A percentile compares a stretch with the other conserved stretches of the same genome.
Conservation (phyloP, 2,797 vertebrate genomes). For the Mormyrops attenuatus region DNA sequence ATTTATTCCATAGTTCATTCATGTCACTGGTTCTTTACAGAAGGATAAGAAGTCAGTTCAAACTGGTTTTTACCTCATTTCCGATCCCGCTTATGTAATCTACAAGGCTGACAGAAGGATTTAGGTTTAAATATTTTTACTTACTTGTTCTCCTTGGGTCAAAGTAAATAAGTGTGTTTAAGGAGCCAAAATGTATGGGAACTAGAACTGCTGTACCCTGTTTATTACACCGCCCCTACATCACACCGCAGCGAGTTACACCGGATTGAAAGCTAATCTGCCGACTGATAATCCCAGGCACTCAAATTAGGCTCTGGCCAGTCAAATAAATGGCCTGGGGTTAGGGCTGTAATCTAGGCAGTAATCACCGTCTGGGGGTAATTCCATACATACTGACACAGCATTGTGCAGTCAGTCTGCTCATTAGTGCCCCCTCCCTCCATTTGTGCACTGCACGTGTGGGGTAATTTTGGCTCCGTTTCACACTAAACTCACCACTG, state of each 20-base stretch:
- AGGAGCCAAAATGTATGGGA: background rate
- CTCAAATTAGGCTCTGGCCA: slow-evolving; percentile 26
- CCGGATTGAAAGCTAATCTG: slow-evolving; percentile 12
- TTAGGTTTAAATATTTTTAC: background rate
- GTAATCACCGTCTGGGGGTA: slow-evolving; percentile 29
- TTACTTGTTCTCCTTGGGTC: background rate
- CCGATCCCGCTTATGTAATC: background rate
- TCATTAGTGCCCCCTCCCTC: background rate
- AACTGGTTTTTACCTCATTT: background rate
- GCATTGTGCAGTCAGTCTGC: background rate
- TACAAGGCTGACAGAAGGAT: background rate
- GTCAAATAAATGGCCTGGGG: slow-evolving; percentile 17
- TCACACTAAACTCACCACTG: background rate
- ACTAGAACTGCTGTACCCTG: background rate
- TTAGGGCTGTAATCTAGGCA: slow-evolving; percentile 25
- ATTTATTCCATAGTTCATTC: background rate
- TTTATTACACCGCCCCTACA: background rate
- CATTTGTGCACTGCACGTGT: background rate
- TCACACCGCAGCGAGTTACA: background rate
- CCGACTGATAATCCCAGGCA: slow-evolving; percentile 19
- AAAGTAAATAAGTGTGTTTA: background rate
- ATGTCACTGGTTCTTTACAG: background rate
- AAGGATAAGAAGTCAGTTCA: background rate
- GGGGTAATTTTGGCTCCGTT: background rate
- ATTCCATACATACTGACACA: slow-evolving; percentile 27